phyloP scores from a whole-genome alignment of 2,888 invertebrate genomes.

The Drosophila antonietae region DNA sequence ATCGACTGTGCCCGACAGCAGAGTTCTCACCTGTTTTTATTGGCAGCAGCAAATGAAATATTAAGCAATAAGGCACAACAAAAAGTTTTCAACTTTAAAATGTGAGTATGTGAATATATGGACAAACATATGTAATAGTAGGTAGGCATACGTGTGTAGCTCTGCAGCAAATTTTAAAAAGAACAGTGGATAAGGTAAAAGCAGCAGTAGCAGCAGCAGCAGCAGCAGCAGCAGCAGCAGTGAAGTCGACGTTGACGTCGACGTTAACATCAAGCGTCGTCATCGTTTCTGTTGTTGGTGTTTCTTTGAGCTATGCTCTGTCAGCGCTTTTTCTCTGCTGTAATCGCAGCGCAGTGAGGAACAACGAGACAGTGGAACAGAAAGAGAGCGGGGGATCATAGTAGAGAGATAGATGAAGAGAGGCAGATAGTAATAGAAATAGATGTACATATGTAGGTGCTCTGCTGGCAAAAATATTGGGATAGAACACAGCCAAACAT shows the following conservation, averaged over 20 bases:
- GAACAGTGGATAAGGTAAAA: conserved; percentile 45
- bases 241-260: conserved; percentile 18
- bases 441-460: conserved; percentile 16
- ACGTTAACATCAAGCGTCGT: conserved; percentile 21
- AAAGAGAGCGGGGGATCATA: conserved; percentile 13
- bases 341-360: conserved; percentile 27
- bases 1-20: neutral
- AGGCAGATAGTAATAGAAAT: conserved; percentile 3
- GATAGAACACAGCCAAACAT: conserved; percentile 61
- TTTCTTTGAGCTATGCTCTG: conserved; percentile 28
- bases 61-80: conserved; percentile 60
- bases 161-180: conserved; percentile 37
- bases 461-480: conserved; percentile 52
- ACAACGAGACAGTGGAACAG: neutral
- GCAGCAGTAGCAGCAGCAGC: conserved; percentile 25
- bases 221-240: no score
- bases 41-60: conserved; percentile 55
- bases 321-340: conserved; percentile 32
- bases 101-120: neutral
- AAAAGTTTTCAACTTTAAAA: conserved; percentile 49
- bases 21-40: conserved; percentile 23
- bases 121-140: neutral
- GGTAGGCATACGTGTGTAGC: neutral
- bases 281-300: conserved; percentile 28
- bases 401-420: conserved; percentile 1